These are phyloP conservation scores for Helicoverpa zea DNA, from an alignment of 1,140 invertebrate genomes.

Conservation along the genomic window DNA sequence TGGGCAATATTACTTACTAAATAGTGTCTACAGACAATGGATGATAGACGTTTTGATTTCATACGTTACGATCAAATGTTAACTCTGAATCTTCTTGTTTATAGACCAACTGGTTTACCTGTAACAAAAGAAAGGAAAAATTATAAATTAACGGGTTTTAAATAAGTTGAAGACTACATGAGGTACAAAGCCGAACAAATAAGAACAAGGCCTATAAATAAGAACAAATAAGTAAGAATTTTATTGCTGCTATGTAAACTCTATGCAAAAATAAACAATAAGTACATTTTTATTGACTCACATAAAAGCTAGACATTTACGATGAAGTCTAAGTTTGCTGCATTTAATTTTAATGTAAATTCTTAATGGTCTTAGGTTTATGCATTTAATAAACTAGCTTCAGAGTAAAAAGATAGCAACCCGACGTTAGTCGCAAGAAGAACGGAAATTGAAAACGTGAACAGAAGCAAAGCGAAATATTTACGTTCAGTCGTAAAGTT, in stretches of 20 bases:
- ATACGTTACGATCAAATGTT: background rate
- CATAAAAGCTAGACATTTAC: no score
- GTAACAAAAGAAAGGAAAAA: background rate
- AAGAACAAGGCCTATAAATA: no score
- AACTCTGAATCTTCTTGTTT: no score
- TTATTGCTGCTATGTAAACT: no score
- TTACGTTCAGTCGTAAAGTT: constrained; percentile 25
- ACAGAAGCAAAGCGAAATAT: constrained; percentile 39
- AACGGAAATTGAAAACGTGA: constrained; percentile 57
- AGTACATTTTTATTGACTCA: no score
- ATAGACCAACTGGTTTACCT: background rate
- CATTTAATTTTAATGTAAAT: no score
- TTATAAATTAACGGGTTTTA: background rate
- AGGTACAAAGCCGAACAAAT: no score
- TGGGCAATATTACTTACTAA: constrained; percentile 6
- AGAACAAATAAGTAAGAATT: no score
- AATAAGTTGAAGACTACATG: background rate
- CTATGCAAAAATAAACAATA: no score
- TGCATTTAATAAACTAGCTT: no score
- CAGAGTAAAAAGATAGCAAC: constrained; percentile 16
- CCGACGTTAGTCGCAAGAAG: constrained; percentile 11
- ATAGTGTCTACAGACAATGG: background rate
- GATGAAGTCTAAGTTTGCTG: no score
- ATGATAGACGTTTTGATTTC: background rate
- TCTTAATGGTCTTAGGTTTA: no score